These are phyloP conservation scores for Chalcis sispes DNA, from an alignment of 2,888 invertebrate species.

Conservation along the genomic window DNA sequence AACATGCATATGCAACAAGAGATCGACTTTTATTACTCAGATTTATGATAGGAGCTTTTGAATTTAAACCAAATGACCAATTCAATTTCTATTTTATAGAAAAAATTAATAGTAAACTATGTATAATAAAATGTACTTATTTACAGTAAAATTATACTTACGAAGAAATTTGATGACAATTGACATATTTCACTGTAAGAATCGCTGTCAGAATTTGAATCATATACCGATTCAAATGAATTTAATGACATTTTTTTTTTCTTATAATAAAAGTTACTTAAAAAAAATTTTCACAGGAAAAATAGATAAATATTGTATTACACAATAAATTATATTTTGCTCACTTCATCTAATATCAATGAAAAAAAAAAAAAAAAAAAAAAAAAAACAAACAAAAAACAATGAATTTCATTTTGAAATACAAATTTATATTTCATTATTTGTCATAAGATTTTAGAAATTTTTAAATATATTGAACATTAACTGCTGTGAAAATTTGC, in stretches of 20 bases:
- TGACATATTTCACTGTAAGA: background rate
- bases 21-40: conserved; percentile 78
- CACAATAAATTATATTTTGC: too few species aligned
- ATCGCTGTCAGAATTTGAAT: background rate
- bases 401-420: too few species aligned
- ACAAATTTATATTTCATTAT: too few species aligned
- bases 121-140: background rate
- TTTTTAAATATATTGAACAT: too few species aligned
- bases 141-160: background rate
- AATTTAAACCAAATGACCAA: conserved; percentile 83
- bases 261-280: too few species aligned
- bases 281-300: too few species aligned
- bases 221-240: background rate
- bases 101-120: conserved; percentile 11
- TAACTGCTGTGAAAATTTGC: too few species aligned
- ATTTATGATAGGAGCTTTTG: conserved; percentile 80
- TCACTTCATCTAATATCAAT: too few species aligned
- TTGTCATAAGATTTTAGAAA: too few species aligned
- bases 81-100: conserved; percentile 77
- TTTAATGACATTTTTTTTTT: conserved; percentile 22
- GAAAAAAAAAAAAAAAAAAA: too few species aligned
- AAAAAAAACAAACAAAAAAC: too few species aligned
- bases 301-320: too few species aligned
- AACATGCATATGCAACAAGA: conserved; percentile 80
- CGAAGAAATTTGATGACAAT: conserved; percentile 12